Evolutionary conservation across 2,888 invertebrate species (phyloP), one percentile per base, ranked within the genome.

Genomic region (Tyria jacobaeae): DNA sequence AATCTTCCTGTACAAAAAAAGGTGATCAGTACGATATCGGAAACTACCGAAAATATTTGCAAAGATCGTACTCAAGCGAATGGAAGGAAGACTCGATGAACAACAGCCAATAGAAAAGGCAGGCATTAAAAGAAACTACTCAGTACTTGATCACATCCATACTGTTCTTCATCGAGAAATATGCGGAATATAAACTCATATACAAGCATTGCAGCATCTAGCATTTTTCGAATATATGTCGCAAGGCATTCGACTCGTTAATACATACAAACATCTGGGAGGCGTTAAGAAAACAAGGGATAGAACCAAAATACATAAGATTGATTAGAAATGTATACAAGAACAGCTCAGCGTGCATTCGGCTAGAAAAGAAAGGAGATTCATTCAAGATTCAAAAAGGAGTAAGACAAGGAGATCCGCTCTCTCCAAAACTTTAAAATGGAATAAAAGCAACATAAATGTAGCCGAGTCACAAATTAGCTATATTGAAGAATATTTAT

Each of bases 1-100:
- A 37, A 52, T 53, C 39, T 9, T 39, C 0, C 24, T 53, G 35
- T 51, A 51, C 51, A n/a, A 75, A 76, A 44, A 78, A 76, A 61
- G 75, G 76, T 31, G 72, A 76, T 50, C 58, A 69, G 59, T 14
- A 69, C n/a, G 64, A 71, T 15, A 70, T 76, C 6, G 64, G 64
- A 57, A 73, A 73, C 60, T 71, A 73, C 27, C 65, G 71, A 62
- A 62, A 25, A 52, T 57, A 37, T 57, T 62, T 62, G 54, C 58
- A n/a, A 62, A 62, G 21, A 55, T 62, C 15, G 12, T 58, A 34
- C 44, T 64, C 1, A 54, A 64, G 34, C 57, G 61, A 59, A 58
- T 62, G 12, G 60, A 60, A 48, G n/a, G 44, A 14, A 59, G 57
- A 57, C 49, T 64, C 5, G 64, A 68, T 39, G 27, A 59, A 62